Evolutionary conservation across 2,888 invertebrate species (phyloP).

Genomic region (Allophyes oxyacanthae): DNA sequence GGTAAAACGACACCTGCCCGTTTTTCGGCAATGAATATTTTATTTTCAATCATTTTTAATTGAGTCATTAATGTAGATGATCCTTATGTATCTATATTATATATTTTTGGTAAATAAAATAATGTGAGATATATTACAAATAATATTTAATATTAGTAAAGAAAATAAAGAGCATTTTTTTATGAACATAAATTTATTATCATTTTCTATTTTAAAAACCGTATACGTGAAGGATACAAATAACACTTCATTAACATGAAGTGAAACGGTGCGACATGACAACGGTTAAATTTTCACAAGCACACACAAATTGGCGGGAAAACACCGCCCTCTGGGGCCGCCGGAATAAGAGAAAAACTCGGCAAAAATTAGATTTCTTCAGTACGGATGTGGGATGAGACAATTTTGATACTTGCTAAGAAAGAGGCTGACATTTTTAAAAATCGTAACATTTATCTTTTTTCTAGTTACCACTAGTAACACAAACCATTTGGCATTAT

Average conservation of each 20-base stretch:
- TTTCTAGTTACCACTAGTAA: too few species aligned
- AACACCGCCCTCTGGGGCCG: slow-evolving; percentile 72
- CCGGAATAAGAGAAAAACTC: slow-evolving; percentile 84
- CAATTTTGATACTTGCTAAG: slow-evolving; percentile 71
- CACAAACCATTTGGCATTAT: too few species aligned
- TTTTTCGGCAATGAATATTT: slow-evolving; percentile 53
- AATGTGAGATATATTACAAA: too few species aligned
- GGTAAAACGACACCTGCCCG: slow-evolving; percentile 72
- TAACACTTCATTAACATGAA: slow-evolving; percentile 64
- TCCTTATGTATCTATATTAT: slow-evolving; percentile 1
- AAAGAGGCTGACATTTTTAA: neutral
- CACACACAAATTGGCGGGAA: slow-evolving; percentile 86
- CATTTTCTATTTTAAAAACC: too few species aligned
- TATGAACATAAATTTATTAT: too few species aligned
- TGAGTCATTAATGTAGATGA: slow-evolving; percentile 18
- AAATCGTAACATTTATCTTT: neutral
- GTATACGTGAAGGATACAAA: slow-evolving; percentile 40
- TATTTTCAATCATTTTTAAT: slow-evolving; percentile 52
- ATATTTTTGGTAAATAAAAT: too few species aligned
- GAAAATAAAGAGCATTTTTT: too few species aligned
- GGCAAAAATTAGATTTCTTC: slow-evolving; percentile 87
- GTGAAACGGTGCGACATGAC: slow-evolving; percentile 72
- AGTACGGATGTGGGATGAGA: slow-evolving; percentile 50
- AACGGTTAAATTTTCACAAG: slow-evolving; percentile 82
- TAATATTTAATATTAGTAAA: too few species aligned